Base-by-base conservation (phyloP, 2,888 invertebrate genomes). In the Siphlonurus alternatus region DNA sequence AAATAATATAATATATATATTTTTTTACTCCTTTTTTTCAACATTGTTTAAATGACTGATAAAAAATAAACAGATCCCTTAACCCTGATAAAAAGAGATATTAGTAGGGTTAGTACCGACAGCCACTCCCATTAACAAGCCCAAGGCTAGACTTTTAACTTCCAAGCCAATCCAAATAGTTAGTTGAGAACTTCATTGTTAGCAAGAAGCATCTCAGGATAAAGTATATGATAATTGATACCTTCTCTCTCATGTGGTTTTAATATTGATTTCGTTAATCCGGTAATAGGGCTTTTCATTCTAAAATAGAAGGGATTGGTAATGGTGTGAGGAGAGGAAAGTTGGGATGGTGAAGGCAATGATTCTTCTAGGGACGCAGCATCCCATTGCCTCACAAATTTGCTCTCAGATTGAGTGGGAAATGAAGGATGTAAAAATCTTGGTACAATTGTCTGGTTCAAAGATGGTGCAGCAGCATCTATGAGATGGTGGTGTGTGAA, bases 401-500 rank as follows among this genome's bases (percentile, higher is more conserved):
- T 38, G 15, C 5, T 5, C 38, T 38, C 38, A 38, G 38, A 38
- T 15, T 38, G 38, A 10, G 38, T 38, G 61, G 64, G 65, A 23
- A 69, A 68, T 24, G 67, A 67, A 54, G 69, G 69, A 59, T 68
- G 67, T 56, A 68, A 68, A 67, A 69, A 69, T 60, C 67, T 65
- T 54, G 69, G 69, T 23, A 69, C 69, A 54, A 69, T 69, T 22
- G 69, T 69, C 63, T 69, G 69, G 65, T 69, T 69, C 20, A 69
- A 64, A 10, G 68, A 67, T 25, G 69, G 69, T 56, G 65, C 67
- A 56, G 67, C 67, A 22, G 67, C 66, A 59, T 66, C 67, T 3
- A 64, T 63, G 25, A 61, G 65, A n/a, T 63, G 64, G n/a, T 63
- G 65, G 25, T 62, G 61, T 20, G 65, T 65, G 25, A 65, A 51